A percentile compares a stretch with the other conserved stretches of the same genome.
Conservation (phyloP, 64 coral and sea anemone species). For the Astreopora myriophthalma region DNA sequence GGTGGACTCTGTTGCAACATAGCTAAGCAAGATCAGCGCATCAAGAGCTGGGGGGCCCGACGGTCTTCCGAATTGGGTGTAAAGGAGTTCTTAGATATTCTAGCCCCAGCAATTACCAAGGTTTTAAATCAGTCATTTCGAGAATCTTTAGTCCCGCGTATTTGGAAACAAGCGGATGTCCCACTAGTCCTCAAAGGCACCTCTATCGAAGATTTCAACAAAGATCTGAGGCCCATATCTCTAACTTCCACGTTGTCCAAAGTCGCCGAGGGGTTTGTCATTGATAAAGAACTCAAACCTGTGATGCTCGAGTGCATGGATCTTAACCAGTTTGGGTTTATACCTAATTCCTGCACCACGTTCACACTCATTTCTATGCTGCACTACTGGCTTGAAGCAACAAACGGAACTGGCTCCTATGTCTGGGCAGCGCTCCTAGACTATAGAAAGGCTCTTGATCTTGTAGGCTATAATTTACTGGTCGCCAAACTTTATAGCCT, state of each 20-base stretch:
- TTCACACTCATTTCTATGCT: constrained; percentile 45
- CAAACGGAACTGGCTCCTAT: too few relatives aligned
- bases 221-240: constrained; percentile 22
- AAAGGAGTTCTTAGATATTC: neutral
- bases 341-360: constrained; percentile 8
- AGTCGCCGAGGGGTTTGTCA: constrained; percentile 9
- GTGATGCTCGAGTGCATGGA: neutral
- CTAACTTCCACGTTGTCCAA: neutral
- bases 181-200: neutral
- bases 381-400: neutral
- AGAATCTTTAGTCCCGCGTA: neutral
- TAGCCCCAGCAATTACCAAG: neutral
- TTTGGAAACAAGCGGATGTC: neutral
- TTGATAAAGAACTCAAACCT: neutral
- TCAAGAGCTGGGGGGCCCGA: constrained; percentile 1
- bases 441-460: too few relatives aligned
- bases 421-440: too few relatives aligned
- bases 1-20: neutral
- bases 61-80: constrained; percentile 8
- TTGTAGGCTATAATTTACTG: neutral
- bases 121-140: neutral
- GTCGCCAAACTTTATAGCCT: neutral
- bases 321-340: constrained; percentile 1
- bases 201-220: too few relatives aligned
- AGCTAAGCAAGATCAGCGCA: neutral